These are phyloP conservation scores for Agrochola macilenta DNA, from an alignment of 2,888 invertebrate genomes.

Conservation along the genomic window DNA sequence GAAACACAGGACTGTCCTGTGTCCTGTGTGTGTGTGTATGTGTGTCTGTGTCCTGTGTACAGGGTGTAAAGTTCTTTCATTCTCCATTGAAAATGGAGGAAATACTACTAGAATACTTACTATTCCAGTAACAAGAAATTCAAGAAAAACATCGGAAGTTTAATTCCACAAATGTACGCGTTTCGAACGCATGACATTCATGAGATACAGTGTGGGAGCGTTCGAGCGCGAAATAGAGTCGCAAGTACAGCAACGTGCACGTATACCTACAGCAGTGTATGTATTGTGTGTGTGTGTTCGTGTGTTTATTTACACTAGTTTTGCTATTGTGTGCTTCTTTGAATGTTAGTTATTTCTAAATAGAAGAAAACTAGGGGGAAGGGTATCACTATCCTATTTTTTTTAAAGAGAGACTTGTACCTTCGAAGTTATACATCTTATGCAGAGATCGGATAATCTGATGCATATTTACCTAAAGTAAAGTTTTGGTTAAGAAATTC, in stretches of 20 bases:
- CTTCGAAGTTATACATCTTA: too few species aligned
- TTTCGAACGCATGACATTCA: slow-evolving; percentile 41
- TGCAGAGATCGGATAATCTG: too few species aligned
- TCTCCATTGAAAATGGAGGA: too few species aligned
- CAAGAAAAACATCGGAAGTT: slow-evolving; percentile 32
- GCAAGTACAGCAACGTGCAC: not conserved
- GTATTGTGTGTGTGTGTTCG: not conserved
- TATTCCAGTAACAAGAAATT: not conserved
- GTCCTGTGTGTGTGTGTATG: too few species aligned
- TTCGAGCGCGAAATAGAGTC: slow-evolving; percentile 33
- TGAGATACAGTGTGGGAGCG: slow-evolving; percentile 37
- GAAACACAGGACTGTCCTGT: too few species aligned
- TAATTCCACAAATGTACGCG: slow-evolving; percentile 41
- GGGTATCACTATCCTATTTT: too few species aligned
- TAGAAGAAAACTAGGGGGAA: too few species aligned
- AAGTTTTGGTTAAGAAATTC: too few species aligned
- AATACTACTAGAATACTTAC: slow-evolving; percentile 4
- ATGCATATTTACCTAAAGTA: too few species aligned
- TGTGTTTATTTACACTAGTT: slow-evolving; percentile 16
- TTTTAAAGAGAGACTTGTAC: too few species aligned
- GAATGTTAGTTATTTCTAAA: not conserved
- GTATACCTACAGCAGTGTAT: not conserved
- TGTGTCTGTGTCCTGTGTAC: too few species aligned
- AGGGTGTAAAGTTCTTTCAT: too few species aligned
- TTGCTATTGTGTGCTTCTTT: not conserved